Conservation (phyloP, 1,140 invertebrate species). For the Reticulitermes speratus region DNA sequence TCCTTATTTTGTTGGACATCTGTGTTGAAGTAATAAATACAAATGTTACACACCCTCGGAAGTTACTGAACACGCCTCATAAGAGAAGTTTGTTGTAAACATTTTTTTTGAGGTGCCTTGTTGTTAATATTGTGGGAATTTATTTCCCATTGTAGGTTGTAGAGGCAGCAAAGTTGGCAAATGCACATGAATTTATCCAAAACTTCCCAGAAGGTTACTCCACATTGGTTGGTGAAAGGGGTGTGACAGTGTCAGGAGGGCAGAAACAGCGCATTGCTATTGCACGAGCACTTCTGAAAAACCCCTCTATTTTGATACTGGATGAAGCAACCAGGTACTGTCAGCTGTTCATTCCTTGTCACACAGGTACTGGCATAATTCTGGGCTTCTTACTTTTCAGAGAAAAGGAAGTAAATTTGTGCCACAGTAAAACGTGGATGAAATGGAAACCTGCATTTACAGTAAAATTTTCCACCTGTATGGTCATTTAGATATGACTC, state of each 20-base stretch:
- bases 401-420: neutral
- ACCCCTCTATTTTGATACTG: slow-evolving; percentile 79
- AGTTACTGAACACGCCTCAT: no score
- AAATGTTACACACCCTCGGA: no score
- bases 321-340: slow-evolving; percentile 87
- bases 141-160: slow-evolving; percentile 53
- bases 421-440: neutral
- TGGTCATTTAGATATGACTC: no score
- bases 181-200: slow-evolving; percentile 86
- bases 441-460: no score
- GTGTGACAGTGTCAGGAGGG: slow-evolving; percentile 84
- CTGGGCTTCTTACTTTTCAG: neutral
- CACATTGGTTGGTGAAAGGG: slow-evolving; percentile 86
- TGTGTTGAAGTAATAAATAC: no score
- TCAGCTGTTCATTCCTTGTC: slow-evolving; percentile 5
- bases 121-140: neutral
- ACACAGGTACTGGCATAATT: neutral
- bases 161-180: slow-evolving; percentile 81
- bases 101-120: no score
- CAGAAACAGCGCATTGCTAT: slow-evolving; percentile 92
- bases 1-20: no score
- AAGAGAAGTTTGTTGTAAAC: no score
- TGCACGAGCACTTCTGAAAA: slow-evolving; percentile 82
- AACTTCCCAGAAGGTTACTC: slow-evolving; percentile 82
- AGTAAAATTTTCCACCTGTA: no score